Conservation (phyloP, 1,140 invertebrate species). For the Drosophila pectinifera region DNA sequence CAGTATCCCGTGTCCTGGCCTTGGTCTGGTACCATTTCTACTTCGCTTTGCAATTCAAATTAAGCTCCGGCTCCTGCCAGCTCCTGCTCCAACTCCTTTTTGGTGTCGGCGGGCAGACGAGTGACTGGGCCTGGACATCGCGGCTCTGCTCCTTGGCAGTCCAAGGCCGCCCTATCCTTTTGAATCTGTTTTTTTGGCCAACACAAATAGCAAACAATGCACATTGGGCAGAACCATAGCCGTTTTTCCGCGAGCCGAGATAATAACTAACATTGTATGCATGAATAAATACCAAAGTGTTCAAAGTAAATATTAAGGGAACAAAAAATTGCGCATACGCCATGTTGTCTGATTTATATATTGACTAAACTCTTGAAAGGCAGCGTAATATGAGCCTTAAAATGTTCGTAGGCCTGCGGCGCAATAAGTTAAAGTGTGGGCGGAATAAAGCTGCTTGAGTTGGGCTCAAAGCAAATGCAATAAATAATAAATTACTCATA, state of each 20-base stretch:
- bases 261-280: not conserved
- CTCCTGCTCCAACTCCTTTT: not conserved
- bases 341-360: not conserved
- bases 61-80: not conserved
- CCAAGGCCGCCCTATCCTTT: conserved; percentile 3
- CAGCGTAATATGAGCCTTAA: too few relatives aligned
- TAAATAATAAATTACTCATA: too few relatives aligned
- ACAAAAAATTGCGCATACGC: not conserved
- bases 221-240: conserved; percentile 5
- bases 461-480: too few relatives aligned
- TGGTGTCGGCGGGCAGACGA: not conserved
- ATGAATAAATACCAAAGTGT: conserved; percentile 1
- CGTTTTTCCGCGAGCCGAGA: too few relatives aligned
- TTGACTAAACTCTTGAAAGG: too few relatives aligned
- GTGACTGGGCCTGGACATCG: conserved; percentile 29
- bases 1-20: not conserved
- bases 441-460: too few relatives aligned
- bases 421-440: too few relatives aligned
- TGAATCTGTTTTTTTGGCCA: conserved; percentile 1
- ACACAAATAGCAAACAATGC: not conserved
- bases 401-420: too few relatives aligned
- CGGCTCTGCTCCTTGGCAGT: conserved; percentile 27
- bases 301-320: not conserved
- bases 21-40: conserved; percentile 21
- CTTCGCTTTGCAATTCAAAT: conserved; percentile 41